Evolutionary conservation across 1,140 invertebrate genomes (phyloP), one percentile per base, ranked within the genome.

Genomic region (Lepidurus packardi): DNA sequence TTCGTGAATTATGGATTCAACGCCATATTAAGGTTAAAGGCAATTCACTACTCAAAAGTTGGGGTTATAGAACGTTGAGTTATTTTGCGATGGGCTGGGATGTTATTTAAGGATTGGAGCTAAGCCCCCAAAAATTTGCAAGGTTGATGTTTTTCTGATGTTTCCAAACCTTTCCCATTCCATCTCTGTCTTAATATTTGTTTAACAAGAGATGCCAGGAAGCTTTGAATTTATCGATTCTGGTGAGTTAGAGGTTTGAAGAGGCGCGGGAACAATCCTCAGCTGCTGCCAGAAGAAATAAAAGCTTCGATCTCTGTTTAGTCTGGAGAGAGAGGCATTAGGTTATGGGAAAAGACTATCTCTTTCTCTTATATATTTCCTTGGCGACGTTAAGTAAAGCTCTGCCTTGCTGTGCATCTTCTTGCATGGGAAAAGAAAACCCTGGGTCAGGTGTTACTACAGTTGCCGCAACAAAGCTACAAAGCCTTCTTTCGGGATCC

Each of bases 261-360:
- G 53, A 65, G 53, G 16, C 8, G 53, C 53, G 53, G 53, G 53
- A 65, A 65, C 53, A 65, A 65, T 65, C 53, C 53, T 65, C 53
- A 65, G 53, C 53, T 65, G 53, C 53, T 65, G 53, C 53, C 21
- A 65, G 53, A 65, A 65, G 53, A 65, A 65, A 65, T 65, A 65
- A 65, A 65, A 16, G 53, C 16, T 21, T 65, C 21, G 53, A 21
- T 7, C 13, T 65, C 53, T 65, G 53, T 65, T 65, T 65, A 65
- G 53, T 4, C 53, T 21, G 53, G 53, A 21, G 53, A 34, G 34
- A n/a, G 53, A 65, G 21, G 53, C 53, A 65, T 65, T 13, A 65
- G n/a, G 53, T 16, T 21, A 13, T 65, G 6, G 9, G 21, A 65
- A 9, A 7, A 65, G 53, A 65, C 16, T 65, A n/a, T 34, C 34